A percentile compares a stretch with the other conserved stretches of the same genome.
Evolutionary conservation across 2,113 vertebrate genomes (phyloP).

Genomic region (Arizona elegans): DNA sequence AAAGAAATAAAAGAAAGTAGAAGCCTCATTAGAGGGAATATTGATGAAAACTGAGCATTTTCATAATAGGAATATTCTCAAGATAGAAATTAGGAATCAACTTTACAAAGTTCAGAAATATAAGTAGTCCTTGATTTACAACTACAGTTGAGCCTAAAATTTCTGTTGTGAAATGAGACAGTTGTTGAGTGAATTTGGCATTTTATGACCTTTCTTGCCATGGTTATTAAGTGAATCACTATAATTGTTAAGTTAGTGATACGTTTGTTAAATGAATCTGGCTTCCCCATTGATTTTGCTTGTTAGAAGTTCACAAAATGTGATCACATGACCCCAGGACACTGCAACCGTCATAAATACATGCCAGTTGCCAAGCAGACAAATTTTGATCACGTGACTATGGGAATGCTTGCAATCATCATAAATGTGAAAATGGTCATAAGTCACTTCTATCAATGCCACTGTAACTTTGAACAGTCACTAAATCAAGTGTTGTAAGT

Average conservation of each 20-base stretch:
- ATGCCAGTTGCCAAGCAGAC: neutral
- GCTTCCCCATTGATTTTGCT: neutral
- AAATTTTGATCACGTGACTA: neutral
- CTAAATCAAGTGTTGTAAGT: neutral
- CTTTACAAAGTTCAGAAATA: neutral
- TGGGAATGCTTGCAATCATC: neutral
- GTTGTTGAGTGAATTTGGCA: neutral
- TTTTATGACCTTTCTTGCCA: neutral
- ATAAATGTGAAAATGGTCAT: neutral
- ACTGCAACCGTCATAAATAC: neutral
- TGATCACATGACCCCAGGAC: neutral
- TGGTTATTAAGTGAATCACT: neutral
- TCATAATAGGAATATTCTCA: neutral
- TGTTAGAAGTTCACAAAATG: neutral
- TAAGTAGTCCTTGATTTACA: neutral
- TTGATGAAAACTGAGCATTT: neutral
- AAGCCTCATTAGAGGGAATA: neutral
- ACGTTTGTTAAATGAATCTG: neutral
- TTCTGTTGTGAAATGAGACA: neutral
- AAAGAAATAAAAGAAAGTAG: neutral
- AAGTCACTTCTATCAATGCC: neutral
- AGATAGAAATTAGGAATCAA: neutral
- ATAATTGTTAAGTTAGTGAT: neutral
- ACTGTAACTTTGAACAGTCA: neutral
- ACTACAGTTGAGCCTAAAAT: neutral